Evolutionary conservation across 2,113 vertebrate species (phyloP).

Genomic region (Dolichallabes microphthalmus): DNA sequence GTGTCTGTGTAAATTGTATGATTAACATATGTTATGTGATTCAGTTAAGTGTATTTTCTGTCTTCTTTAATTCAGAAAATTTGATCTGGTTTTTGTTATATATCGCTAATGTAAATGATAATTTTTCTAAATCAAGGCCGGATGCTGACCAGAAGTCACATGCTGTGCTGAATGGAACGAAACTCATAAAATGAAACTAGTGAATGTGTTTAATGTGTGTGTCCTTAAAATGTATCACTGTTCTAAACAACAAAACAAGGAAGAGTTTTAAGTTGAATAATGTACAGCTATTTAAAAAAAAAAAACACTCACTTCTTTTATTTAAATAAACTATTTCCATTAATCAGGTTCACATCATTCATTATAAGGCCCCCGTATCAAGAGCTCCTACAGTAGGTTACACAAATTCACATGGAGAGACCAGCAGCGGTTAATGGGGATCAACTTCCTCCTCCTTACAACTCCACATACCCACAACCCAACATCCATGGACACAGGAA

Average conservation of each 20-base stretch:
- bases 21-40: not conserved
- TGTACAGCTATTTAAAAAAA: not conserved
- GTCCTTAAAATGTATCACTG: not conserved
- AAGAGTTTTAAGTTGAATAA: not conserved
- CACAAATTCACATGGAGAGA: constrained; percentile 13
- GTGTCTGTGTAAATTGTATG: not conserved
- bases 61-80: not conserved
- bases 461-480: constrained; percentile 14
- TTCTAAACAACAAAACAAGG: not conserved
- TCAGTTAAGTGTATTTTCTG: not conserved
- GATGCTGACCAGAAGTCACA: not conserved
- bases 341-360: not conserved
- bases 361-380: not conserved
- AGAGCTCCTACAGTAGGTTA: not conserved
- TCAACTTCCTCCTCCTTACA: constrained; percentile 58
- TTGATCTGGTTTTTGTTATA: not conserved
- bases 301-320: not conserved
- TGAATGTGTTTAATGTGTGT: constrained; percentile 49
- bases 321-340: not conserved
- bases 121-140: not conserved
- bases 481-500: constrained; percentile 17
- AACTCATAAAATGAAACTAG: not conserved
- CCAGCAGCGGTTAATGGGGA: not conserved
- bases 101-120: not conserved
- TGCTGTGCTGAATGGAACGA: not conserved